Base-by-base conservation (phyloP, 2,113 vertebrate species). In the Aldabrachelys gigantea region DNA sequence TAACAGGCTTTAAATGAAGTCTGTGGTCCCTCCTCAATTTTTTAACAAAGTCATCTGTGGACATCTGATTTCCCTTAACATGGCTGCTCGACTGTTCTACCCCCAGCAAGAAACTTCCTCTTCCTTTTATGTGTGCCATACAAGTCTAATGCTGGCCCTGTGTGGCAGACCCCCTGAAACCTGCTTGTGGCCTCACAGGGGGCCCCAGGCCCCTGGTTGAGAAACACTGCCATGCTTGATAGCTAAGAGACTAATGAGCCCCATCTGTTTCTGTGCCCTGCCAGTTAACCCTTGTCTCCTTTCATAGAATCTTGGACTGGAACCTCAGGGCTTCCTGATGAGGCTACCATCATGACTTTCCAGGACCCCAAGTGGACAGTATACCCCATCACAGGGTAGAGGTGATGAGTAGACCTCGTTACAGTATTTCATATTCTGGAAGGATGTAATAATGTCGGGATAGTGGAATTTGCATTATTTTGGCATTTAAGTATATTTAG, bases 341-440 rank as follows among this genome's bases (percentile, higher is more conserved):
- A 13, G 69, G 87, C 52, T 41, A 10, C 14, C 10, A 41, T 80
- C 50, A 59, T 80, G 80, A 82, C 24, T 76, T 87, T 16, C 16
- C 78, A 0, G 0, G 82, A 78, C 62, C 62, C 0, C 0, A 12
- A 85, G 25, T 25, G 41, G 47, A 89, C 8, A 38, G 31, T 38
- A 72, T 22, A 22, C n/a, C n/a, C 65, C 5, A 72, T 72, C n/a
- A 5, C 35, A 38, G 35, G 35, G 19, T 72, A 22, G 80, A 21
- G 62, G 22, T 89, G 79, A 84, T 72, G 59, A 94, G 25, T 79
- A 29, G 8, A 57, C 72, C 54, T 82, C 84, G 59, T 62, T 87
- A 44, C 38, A 31, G 2, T 47, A 17, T 2, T 89, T 95, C 80
- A 62, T 85, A 88, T 89, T 84, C 35, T 92, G 85, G 79, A 84